A percentile compares a stretch with the other conserved stretches of the same genome.
Evolutionary conservation across 2,888 invertebrate species (phyloP).

Genomic region (Pandemis cinnamomeana): DNA sequence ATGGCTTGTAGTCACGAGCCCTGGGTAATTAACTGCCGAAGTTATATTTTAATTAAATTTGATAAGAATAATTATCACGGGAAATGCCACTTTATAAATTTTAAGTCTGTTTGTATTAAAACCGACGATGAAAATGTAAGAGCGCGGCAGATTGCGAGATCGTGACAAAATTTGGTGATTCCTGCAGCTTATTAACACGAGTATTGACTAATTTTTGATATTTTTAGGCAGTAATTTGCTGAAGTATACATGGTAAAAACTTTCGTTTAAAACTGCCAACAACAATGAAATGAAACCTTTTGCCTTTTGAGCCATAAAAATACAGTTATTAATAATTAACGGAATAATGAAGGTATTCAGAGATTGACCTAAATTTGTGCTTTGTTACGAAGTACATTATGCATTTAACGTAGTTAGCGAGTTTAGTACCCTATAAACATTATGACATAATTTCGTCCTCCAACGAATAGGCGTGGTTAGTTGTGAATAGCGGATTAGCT

Average conservation of each 20-base stretch:
- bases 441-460: background rate
- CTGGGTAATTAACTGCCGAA: slow-evolving; percentile 27
- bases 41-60: slow-evolving; percentile 20
- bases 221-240: no score
- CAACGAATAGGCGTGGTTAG: slow-evolving; percentile 3
- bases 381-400: slow-evolving; percentile 2
- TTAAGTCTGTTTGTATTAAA: slow-evolving; percentile 13
- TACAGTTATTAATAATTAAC: background rate
- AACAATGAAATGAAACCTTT: no score
- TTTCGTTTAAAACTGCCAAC: no score
- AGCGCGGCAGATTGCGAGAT: background rate
- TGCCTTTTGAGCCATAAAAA: no score
- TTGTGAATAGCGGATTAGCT: slow-evolving; percentile 4
- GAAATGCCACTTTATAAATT: slow-evolving; percentile 13
- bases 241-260: no score
- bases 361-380: slow-evolving; percentile 3
- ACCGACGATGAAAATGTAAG: background rate
- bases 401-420: slow-evolving; percentile 5
- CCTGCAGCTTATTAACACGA: background rate
- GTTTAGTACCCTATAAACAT: slow-evolving; percentile 6
- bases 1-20: slow-evolving; percentile 32
- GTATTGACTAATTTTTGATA: no score
- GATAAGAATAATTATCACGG: slow-evolving; percentile 4
- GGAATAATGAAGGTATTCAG: background rate
- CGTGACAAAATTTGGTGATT: background rate